Conservation (phyloP, 2,113 vertebrate genomes). For the Gnathonemus echidnorhynchus region DNA sequence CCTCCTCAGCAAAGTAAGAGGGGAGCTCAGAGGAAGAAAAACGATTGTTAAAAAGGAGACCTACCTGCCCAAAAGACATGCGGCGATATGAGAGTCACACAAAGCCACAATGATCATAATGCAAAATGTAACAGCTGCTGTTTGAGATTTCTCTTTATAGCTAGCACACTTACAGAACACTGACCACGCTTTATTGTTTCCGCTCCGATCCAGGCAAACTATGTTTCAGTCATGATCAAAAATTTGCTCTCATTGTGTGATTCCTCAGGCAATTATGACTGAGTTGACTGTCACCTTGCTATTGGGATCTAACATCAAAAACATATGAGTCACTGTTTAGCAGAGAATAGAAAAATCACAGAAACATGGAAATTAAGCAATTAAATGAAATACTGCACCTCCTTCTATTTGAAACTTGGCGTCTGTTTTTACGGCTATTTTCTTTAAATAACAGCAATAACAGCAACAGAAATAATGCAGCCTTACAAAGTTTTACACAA, state of each 20-base stretch:
- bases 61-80: background rate
- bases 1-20: background rate
- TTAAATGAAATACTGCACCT: constrained; percentile 50
- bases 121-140: background rate
- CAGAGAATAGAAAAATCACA: constrained; percentile 31
- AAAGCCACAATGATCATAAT: background rate
- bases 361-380: constrained; percentile 40
- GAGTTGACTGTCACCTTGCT: constrained; percentile 45
- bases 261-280: constrained; percentile 43
- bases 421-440: constrained; percentile 30
- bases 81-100: background rate
- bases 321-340: constrained; percentile 32
- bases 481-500: background rate
- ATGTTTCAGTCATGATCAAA: background rate
- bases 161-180: background rate
- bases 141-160: background rate
- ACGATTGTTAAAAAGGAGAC: background rate
- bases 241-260: constrained; percentile 33
- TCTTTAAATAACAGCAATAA: constrained; percentile 8
- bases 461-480: background rate
- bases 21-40: background rate
- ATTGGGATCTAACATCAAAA: constrained; percentile 37
- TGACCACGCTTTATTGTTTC: background rate
- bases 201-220: background rate
- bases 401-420: constrained; percentile 27